Percentiles rank a stretch among this genome's conserved stretches.
These are phyloP conservation scores for Corythornis leucogaster DNA, from an alignment of 2,797 vertebrate genomes.

Conservation along the genomic window DNA sequence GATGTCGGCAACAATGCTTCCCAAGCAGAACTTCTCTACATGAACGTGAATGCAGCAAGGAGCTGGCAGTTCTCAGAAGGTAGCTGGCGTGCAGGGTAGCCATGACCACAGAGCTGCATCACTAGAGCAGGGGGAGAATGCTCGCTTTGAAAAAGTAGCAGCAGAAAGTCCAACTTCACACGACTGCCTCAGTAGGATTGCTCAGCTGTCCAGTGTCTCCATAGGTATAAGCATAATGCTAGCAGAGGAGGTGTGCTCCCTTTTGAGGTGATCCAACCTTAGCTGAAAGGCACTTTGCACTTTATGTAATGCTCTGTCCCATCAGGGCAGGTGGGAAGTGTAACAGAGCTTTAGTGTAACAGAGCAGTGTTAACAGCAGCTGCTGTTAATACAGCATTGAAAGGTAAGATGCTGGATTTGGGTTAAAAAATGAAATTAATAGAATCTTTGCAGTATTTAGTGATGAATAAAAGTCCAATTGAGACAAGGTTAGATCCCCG, in stretches of 20 bases:
- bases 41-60: conserved; percentile 73
- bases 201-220: neutral
- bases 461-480: conserved; percentile 1
- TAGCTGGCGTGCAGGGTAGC: conserved; percentile 58
- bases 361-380: neutral
- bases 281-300: neutral
- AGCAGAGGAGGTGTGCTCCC: neutral
- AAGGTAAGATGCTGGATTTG: neutral
- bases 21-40: conserved; percentile 80
- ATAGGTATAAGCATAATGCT: neutral
- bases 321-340: neutral
- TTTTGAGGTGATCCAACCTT: neutral
- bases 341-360: neutral
- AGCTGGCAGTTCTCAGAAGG: conserved; percentile 52
- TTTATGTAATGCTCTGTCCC: rapidly evolving
- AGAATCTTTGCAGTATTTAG: neutral
- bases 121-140: neutral
- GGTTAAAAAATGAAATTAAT: neutral
- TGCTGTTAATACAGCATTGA: neutral
- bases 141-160: neutral
- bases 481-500: neutral
- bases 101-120: conserved; percentile 12
- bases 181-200: neutral
- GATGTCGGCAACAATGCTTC: conserved; percentile 67
- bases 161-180: neutral